A percentile compares a stretch with the other conserved stretches of the same genome.
These are phyloP conservation scores for Psix sp. DNA, from an alignment of 1,140 invertebrate genomes.

Conservation along the genomic window DNA sequence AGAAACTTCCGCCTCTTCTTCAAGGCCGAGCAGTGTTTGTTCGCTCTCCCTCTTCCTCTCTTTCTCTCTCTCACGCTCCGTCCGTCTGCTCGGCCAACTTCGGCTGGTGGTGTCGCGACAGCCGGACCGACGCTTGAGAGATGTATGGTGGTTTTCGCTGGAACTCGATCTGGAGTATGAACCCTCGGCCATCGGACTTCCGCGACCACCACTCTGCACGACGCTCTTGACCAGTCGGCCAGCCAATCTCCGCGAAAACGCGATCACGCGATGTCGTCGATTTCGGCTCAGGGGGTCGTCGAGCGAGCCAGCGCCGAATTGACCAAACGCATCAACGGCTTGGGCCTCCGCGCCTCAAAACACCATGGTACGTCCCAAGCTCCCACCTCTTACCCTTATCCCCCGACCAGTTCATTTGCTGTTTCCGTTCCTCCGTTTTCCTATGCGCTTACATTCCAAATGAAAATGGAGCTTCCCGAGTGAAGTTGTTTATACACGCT, in stretches of 20 bases:
- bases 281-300: constrained; percentile 88
- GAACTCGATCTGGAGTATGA: constrained; percentile 9
- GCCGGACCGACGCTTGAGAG: no score
- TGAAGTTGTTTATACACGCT: no score
- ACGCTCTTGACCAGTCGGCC: constrained; percentile 44
- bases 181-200: not conserved
- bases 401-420: no score
- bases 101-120: not conserved
- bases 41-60: no score
- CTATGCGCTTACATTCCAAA: no score
- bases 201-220: not conserved
- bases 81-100: constrained; percentile 3
- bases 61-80: no score
- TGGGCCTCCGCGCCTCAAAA: constrained; percentile 84
- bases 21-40: no score
- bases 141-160: constrained; percentile 22
- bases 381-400: no score
- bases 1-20: no score
- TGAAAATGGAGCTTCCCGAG: no score
- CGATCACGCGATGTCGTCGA: constrained; percentile 77
- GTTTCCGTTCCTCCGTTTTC: no score
- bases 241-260: no score
- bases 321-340: constrained; percentile 90
- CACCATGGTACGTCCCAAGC: constrained; percentile 67
- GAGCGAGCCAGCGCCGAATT: constrained; percentile 92